Conservation (phyloP, 1,140 invertebrate species). For the Teleopsis dalmanni region DNA sequence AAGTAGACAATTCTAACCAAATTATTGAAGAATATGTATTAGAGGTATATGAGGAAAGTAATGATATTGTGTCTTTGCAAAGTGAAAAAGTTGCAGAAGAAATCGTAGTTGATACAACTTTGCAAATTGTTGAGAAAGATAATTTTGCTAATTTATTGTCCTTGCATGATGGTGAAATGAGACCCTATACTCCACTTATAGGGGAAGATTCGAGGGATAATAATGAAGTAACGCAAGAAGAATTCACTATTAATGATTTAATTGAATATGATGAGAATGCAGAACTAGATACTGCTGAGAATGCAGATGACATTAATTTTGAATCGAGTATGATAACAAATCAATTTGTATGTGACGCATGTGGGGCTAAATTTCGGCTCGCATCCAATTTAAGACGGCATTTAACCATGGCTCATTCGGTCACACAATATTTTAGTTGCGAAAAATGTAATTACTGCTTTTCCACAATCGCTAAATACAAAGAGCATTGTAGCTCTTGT, state of each 20-base stretch:
- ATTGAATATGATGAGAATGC: not conserved
- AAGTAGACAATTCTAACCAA: not conserved
- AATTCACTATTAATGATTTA: not conserved
- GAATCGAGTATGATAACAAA: not conserved
- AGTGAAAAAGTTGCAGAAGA: no score
- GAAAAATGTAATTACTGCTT: conserved; percentile 14
- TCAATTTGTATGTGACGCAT: conserved; percentile 18
- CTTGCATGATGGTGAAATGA: no score
- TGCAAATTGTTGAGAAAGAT: no score
- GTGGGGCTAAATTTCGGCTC: conserved; percentile 22
- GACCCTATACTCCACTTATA: not conserved
- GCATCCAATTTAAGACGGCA: conserved; percentile 15
- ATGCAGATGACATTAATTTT: not conserved
- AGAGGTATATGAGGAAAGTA: not conserved
- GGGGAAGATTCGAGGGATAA: not conserved
- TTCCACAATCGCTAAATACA: conserved; percentile 9
- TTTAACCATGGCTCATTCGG: conserved; percentile 12
- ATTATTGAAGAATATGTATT: not conserved
- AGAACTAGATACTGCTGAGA: not conserved
- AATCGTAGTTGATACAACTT: no score
- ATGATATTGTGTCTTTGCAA: no score
- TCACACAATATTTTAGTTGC: conserved; percentile 11
- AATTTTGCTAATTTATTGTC: no score
- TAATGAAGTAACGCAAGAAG: not conserved
- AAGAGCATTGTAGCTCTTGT: conserved; percentile 10